A percentile compares a stretch with the other conserved stretches of the same genome.
These are phyloP conservation scores for Yponomeuta plumbellus DNA, from an alignment of 2,888 invertebrate genomes.

Conservation along the genomic window DNA sequence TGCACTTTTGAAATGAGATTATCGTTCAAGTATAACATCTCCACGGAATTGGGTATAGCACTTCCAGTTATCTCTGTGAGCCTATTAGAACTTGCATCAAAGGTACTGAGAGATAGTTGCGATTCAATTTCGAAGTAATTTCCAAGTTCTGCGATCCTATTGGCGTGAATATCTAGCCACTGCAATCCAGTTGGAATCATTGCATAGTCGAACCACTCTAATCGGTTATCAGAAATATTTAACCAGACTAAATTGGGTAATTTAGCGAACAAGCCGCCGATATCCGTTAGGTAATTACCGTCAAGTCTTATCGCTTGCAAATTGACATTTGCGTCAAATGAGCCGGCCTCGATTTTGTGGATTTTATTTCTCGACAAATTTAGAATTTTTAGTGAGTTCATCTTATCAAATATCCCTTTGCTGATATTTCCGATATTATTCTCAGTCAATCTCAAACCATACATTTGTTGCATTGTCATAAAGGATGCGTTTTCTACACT, in stretches of 20 bases:
- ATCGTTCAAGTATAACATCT: constrained; percentile 86
- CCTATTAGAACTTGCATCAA: constrained; percentile 89
- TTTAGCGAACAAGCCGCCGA: constrained; percentile 86
- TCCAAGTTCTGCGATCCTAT: constrained; percentile 88
- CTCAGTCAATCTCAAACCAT: constrained; percentile 87
- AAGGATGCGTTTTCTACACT: constrained; percentile 88
- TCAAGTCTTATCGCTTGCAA: constrained; percentile 88
- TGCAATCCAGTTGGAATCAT: constrained; percentile 89
- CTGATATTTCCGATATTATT: constrained; percentile 88
- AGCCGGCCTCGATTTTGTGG: constrained; percentile 84
- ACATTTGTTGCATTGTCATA: constrained; percentile 86
- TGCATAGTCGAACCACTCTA: constrained; percentile 90
- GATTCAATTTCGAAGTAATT: constrained; percentile 91
- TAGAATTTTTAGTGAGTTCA: constrained; percentile 86
- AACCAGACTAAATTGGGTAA: constrained; percentile 89
- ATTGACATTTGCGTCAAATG: constrained; percentile 86
- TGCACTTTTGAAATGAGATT: constrained; percentile 89
- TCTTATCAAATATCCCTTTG: constrained; percentile 86
- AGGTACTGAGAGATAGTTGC: constrained; percentile 84
- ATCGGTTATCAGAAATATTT: constrained; percentile 89
- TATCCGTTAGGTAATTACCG: constrained; percentile 87
- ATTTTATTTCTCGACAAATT: constrained; percentile 91
- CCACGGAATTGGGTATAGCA: constrained; percentile 89
- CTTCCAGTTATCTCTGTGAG: constrained; percentile 88
- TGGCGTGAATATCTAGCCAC: constrained; percentile 90